Evolutionary conservation across 2,797 vertebrate genomes (phyloP), one percentile per base, ranked within the genome.

Genomic region (Bovichtus variegatus): DNA sequence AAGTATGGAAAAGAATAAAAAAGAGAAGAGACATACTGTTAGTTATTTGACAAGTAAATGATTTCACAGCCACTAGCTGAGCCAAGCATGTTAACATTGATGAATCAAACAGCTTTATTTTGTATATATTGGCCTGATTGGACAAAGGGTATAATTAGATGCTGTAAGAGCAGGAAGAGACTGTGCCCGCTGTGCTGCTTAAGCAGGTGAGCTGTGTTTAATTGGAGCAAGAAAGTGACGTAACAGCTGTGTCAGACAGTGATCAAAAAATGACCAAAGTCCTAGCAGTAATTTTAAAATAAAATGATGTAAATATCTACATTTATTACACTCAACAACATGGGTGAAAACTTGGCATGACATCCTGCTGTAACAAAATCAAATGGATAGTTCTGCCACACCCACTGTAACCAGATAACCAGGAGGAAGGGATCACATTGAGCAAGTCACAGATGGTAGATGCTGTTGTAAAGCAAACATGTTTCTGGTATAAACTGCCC

Each of bases 351-450:
- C 9, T 0, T 78, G 25, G 25, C 34, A 36, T 27, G 44, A 47
- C 29, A 25, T 71, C 27, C 34, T 21, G 2, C 43, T 73, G 72
- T 78, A 78, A 78, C 58, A 69, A 41, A 60, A 62, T n/a, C 4
- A 40, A 27, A 53, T 71, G 50, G 54, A 72, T 31, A 69, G n/a
- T 49, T 47, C 36, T 60, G 58, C 65, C 82, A 78, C 84, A 68
- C 76, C 76, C 68, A 44, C 19, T 85, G 84, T 91, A 85, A 93
- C 82, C 53, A 50, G 82, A 91, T 87, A 82, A 71, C 49, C 72
- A 55, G 49, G 55, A 78, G 71, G 53, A 53, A 43, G 70, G 67
- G 65, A 54, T 87, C 81, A 58, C 43, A 69, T 57, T 5, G 54
- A 83, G 54, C 59, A 47, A 34, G 25, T 57, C 82, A 61, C 90